phyloP scores from a whole-genome alignment of 2,888 invertebrate species.

The Dioctria linearis region DNA sequence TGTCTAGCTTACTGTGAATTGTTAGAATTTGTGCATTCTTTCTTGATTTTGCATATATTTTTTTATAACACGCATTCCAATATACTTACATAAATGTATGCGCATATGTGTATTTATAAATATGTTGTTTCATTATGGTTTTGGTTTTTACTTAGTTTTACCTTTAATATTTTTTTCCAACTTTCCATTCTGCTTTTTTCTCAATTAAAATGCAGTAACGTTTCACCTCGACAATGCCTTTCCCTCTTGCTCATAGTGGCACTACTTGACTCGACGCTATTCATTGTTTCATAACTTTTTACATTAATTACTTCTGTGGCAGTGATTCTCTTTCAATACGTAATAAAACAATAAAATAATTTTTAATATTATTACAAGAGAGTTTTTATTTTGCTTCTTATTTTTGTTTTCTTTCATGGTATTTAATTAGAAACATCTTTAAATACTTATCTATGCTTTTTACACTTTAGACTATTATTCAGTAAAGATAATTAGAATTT shows the following conservation, averaged over 20 bases:
- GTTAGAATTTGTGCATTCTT: conserved; percentile 38
- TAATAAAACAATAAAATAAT: conserved; percentile 29
- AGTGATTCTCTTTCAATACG: conserved; percentile 43
- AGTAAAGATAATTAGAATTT: not conserved
- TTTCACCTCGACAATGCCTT: not conserved
- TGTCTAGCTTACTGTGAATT: conserved; percentile 33
- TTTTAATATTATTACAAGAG: conserved; percentile 34
- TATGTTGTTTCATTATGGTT: too few species aligned
- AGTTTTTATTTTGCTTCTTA: conserved; percentile 18
- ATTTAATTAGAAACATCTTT: conserved; percentile 32
- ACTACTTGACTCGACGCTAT: too few species aligned
- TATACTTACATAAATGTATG: too few species aligned
- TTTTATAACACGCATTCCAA: not conserved
- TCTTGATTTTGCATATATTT: not conserved
- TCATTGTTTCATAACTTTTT: not conserved
- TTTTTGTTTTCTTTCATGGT: not conserved
- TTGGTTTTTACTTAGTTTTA: too few species aligned
- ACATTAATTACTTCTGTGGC: conserved; percentile 38
- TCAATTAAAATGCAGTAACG: not conserved
- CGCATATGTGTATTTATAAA: too few species aligned
- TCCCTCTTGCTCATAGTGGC: not conserved
- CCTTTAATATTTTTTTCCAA: too few species aligned
- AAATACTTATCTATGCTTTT: conserved; percentile 26
- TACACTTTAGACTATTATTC: conserved; percentile 25
- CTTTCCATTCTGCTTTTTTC: too few species aligned